phyloP scores from a whole-genome alignment of 92 coral and sea anemone genomes.

The Umimayanthus chanpuru region DNA sequence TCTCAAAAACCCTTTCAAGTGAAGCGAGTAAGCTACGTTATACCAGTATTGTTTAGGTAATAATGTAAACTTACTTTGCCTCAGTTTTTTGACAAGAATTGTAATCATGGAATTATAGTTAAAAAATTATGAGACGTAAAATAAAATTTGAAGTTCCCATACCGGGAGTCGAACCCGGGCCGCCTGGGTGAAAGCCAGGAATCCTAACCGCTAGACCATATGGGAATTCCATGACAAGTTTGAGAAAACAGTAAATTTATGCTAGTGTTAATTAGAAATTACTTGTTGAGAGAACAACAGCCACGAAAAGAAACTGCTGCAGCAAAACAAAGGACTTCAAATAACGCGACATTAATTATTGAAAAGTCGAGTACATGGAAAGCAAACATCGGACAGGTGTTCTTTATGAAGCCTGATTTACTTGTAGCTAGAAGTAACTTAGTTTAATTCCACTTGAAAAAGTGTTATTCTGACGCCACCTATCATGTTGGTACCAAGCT shows the following conservation, averaged over 20 bases:
- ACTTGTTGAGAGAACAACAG: background rate
- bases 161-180: constrained; percentile 73
- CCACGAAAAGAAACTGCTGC: background rate
- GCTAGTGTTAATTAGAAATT: background rate
- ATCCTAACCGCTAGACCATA: constrained; percentile 99
- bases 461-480: background rate
- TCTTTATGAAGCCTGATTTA: background rate
- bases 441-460: background rate
- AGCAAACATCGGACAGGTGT: constrained; percentile 7
- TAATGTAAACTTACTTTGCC: background rate
- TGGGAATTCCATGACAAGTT: constrained; percentile 49
- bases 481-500: background rate
- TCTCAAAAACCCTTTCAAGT: too few species aligned
- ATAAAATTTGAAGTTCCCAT: background rate
- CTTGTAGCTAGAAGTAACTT: too few species aligned
- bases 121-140: background rate
- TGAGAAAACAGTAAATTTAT: background rate
- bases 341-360: background rate
- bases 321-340: background rate
- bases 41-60: background rate
- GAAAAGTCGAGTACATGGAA: background rate
- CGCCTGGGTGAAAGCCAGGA: constrained; percentile 99
- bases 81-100: too few species aligned
- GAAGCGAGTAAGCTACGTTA: too few species aligned
- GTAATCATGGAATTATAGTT: too few species aligned